Conservation (phyloP, 2,888 invertebrate species). For the Caenorhabditis auriculariae region DNA sequence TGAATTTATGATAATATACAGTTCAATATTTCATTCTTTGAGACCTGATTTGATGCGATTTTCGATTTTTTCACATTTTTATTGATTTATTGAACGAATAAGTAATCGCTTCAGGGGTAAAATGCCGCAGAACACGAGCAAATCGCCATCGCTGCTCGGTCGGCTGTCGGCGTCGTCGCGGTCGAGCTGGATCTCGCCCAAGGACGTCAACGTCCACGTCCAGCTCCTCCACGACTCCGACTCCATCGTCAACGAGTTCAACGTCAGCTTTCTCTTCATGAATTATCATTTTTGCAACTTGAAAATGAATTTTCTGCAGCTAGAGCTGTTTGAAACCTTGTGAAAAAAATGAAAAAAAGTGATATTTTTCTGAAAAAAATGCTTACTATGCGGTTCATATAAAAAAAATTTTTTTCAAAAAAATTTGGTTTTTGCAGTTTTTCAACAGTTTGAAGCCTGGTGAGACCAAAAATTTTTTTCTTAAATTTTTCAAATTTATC, state of each 20-base stretch:
- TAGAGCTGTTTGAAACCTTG: background rate
- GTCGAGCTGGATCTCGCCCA: constrained; percentile 39
- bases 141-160: constrained; percentile 38
- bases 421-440: constrained; percentile 1
- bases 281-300: no score
- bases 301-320: background rate
- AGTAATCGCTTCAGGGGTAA: constrained; percentile 33
- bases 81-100: background rate
- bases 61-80: background rate
- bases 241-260: constrained; percentile 52
- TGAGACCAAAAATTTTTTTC: no score
- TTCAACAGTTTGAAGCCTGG: no score
- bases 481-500: no score
- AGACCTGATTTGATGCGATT: background rate
- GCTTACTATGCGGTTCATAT: no score
- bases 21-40: background rate
- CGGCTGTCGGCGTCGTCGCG: constrained; percentile 34
- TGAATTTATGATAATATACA: no score
- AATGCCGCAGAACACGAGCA: constrained; percentile 38
- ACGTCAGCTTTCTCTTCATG: constrained; percentile 39
- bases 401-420: background rate
- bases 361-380: constrained; percentile 1
- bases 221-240: constrained; percentile 59
- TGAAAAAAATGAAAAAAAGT: background rate
- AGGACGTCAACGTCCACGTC: constrained; percentile 49